Base-by-base conservation (phyloP, 2,113 vertebrate genomes). In the Psettodes erumei region DNA sequence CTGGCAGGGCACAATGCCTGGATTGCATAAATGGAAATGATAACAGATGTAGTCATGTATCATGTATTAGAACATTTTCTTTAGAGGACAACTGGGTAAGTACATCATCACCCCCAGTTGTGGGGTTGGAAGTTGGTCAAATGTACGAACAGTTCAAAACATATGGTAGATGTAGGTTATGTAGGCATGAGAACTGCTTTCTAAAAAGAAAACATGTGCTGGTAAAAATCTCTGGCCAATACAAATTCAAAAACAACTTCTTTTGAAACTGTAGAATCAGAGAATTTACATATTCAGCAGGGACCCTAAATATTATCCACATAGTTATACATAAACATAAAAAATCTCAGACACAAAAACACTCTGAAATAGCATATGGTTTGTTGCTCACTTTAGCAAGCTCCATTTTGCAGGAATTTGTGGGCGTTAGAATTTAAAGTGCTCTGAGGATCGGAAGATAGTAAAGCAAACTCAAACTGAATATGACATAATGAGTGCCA, bases 401-500 rank as follows among this genome's bases (percentile, higher is more conserved):
- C 37, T 79, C 45, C 8, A 32, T 60, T 70, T 69, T 78, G 30
- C 30, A n/a, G 13, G 28, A 61, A 67, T 68, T 55, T 63, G 45
- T 68, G 59, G 51, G 66, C 71, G 67, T 84, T 84, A 75, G 71
- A 62, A 64, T 79, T 85, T 55, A 56, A 76, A 75, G 61, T 63
- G 42, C 51, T 74, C 56, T 19, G 58, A 62, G 35, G 55, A 73
- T 30, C 18, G 12, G 73, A 79, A 81, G 63, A 61, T 10, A n/a
- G 66, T 13, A 61, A 71, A 62, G 71, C 47, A 77, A 89, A 87
- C 75, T 72, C 79, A 84, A 81, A 87, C 54, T 76, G 68, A 73
- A 86, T 77, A 81, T 88, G 81, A 88, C 84, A 88, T 87, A 89
- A 88, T 85, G 77, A 85, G 86, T 85, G 83, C 84, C 81, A 85